Base-by-base conservation (phyloP, 2,888 invertebrate genomes). In the Eupelmus urozonus region DNA sequence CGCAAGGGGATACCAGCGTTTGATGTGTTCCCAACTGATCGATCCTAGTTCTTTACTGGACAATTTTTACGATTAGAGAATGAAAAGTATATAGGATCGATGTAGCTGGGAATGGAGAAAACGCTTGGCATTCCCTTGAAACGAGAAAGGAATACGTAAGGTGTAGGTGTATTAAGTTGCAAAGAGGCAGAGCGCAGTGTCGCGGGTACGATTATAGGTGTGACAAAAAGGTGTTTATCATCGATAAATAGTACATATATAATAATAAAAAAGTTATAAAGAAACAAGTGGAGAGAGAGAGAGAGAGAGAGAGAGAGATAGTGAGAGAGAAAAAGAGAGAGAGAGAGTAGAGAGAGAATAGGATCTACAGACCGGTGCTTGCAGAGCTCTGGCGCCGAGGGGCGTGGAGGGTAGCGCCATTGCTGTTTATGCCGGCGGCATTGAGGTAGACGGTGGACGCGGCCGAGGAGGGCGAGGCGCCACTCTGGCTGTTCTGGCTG, bases 401-500 rank as follows among this genome's bases (percentile, higher is more conserved):
- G n/a, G 76, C 1, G 49, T 60, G 59, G 1, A 73, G 76, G 34
- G 63, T 79, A 83, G 80, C 78, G 82, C 63, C 81, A 78, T 78
- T 76, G 82, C 76, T 59, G 40, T 9, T 49, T 34, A 55, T 81
- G 81, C 69, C 80, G 82, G 80, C 82, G 82, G 82, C 82, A 85
- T 83, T 83, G 82, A 84, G 82, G 83, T 82, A 83, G 83, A 82
- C 80, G 67, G 83, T 83, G 11, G 85, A 82, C 40, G 85, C 79
- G 55, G 85, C 81, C 11, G 84, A 84, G 34, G 84, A 84, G 55
- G 85, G 85, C 53, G 85, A 87, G 25, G 84, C 84, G 60, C 88
- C 88, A 49, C 86, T 84, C 80, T 89, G 89, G 85, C 88, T 89
- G 87, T 88, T 89, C 76, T 89, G 88, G 86, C 89, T 89, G 87